Percentiles rank a stretch among this genome's conserved stretches.
phyloP scores from a whole-genome alignment of 2,797 vertebrate species.

The Adrianichthys oophorus region DNA sequence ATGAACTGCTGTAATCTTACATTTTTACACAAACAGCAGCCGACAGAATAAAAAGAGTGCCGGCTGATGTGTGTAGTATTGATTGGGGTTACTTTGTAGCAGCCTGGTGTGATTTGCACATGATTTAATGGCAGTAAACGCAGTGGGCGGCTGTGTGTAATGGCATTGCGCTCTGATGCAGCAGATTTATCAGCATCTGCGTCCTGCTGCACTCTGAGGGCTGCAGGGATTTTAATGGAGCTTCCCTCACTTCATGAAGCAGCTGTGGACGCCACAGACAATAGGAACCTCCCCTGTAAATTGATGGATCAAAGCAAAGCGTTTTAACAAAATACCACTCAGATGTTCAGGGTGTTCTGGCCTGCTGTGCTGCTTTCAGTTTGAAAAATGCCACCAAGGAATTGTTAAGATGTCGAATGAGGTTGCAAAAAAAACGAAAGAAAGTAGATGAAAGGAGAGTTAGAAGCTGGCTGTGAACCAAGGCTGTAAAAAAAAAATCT shows the following conservation, averaged over 20 bases:
- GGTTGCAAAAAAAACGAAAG: no score
- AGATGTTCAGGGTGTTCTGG: conserved; percentile 2
- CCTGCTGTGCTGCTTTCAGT: not conserved
- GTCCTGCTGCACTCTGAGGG: conserved; percentile 1
- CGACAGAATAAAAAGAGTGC: not conserved
- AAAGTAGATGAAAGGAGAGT: no score
- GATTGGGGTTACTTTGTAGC: conserved; percentile 12
- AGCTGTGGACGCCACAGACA: not conserved
- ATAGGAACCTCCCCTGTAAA: not conserved
- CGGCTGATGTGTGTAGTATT: not conserved
- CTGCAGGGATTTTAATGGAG: conserved; percentile 11
- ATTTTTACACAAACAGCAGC: conserved; percentile 2
- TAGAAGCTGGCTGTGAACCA: no score
- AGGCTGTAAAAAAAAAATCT: no score
- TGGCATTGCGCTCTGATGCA: conserved; percentile 7
- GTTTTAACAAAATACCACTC: not conserved
- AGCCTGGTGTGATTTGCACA: conserved; percentile 17
- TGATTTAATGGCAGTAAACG: conserved; percentile 27
- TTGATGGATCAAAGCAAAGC: conserved; percentile 1
- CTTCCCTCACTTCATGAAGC: conserved; percentile 7
- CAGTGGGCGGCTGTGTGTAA: conserved; percentile 14
- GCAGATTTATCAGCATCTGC: conserved; percentile 21
- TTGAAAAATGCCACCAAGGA: not conserved
- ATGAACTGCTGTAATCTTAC: not conserved
- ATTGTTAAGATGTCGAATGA: not conserved